These are phyloP conservation scores for Hoplias malabaricus DNA, from an alignment of 2,113 vertebrate species.

Conservation along the genomic window DNA sequence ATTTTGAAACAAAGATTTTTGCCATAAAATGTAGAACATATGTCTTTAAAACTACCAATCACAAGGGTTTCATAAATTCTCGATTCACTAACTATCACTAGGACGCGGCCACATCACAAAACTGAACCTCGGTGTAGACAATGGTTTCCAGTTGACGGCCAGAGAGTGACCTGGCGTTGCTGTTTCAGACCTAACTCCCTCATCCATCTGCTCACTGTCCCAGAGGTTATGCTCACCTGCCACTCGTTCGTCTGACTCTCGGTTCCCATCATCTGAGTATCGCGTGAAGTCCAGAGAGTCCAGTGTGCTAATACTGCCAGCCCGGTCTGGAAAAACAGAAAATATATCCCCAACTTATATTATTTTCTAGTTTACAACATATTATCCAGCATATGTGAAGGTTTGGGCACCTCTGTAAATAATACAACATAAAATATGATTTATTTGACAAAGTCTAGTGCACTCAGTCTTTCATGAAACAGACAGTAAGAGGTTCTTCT, in stretches of 20 bases:
- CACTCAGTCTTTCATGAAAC: no score
- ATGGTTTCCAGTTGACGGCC: background rate
- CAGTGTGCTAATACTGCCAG: constrained; percentile 97
- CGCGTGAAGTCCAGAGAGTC: constrained; percentile 98
- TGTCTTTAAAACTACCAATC: background rate
- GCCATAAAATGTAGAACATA: background rate
- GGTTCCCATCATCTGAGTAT: constrained; percentile 97
- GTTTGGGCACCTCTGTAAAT: no score
- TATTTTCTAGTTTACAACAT: no score
- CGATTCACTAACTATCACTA: background rate
- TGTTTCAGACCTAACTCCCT: background rate
- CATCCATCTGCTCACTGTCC: no score
- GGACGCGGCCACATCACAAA: background rate
- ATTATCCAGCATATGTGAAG: no score
- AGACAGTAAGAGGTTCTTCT: no score
- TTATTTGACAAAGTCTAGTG: no score
- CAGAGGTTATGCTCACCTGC: constrained; percentile 80
- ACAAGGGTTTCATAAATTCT: background rate
- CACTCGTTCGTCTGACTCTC: constrained; percentile 92
- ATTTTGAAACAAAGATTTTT: background rate
- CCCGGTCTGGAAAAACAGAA: constrained; percentile 79
- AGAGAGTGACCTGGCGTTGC: background rate
- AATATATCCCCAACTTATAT: no score
- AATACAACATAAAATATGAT: no score
- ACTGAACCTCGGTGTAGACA: background rate